Percentiles rank a stretch among this genome's conserved stretches.
These are phyloP conservation scores for Kuschelorhynchus macadamiae DNA, from an alignment of 2,888 invertebrate species.

Conservation along the genomic window DNA sequence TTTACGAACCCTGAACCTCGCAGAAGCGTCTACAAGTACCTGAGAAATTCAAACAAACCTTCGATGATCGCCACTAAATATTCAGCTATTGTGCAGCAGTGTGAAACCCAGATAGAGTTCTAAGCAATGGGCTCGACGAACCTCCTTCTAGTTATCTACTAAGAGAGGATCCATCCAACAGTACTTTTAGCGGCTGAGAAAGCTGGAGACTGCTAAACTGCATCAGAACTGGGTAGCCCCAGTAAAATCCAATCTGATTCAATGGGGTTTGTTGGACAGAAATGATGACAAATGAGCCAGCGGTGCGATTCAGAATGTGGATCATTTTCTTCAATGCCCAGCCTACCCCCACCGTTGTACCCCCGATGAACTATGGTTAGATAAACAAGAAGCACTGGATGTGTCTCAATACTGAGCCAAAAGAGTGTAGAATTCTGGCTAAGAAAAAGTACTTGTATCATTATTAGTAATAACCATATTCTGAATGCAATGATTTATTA, in stretches of 20 bases:
- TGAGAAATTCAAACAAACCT: slow-evolving; percentile 16
- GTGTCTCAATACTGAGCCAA: slow-evolving; percentile 10
- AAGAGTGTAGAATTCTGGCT: too few relatives aligned
- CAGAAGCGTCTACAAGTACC: slow-evolving; percentile 14
- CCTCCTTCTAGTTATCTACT: not conserved
- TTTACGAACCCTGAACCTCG: slow-evolving; percentile 17
- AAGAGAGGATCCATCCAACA: slow-evolving; percentile 9
- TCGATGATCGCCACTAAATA: slow-evolving; percentile 21
- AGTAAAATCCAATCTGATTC: not conserved
- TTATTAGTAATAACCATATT: too few relatives aligned
- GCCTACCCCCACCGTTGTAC: slow-evolving; percentile 18
- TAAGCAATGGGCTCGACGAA: not conserved
- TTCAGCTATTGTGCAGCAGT: slow-evolving; percentile 1
- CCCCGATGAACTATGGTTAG: slow-evolving; percentile 13
- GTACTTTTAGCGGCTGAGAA: not conserved
- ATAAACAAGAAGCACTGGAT: slow-evolving; percentile 19
- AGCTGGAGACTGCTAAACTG: slow-evolving; percentile 14
- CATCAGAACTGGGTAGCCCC: slow-evolving; percentile 25
- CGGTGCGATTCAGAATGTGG: slow-evolving; percentile 14
- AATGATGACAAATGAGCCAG: slow-evolving; percentile 27
- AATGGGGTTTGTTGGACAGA: slow-evolving; percentile 21
- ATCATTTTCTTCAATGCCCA: slow-evolving; percentile 15
- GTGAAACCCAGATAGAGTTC: slow-evolving; percentile 16
- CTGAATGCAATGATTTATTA: too few relatives aligned
- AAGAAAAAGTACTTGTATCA: too few relatives aligned